These are phyloP conservation scores for Apamea monoglypha DNA, from an alignment of 2,888 invertebrate species.

Conservation along the genomic window DNA sequence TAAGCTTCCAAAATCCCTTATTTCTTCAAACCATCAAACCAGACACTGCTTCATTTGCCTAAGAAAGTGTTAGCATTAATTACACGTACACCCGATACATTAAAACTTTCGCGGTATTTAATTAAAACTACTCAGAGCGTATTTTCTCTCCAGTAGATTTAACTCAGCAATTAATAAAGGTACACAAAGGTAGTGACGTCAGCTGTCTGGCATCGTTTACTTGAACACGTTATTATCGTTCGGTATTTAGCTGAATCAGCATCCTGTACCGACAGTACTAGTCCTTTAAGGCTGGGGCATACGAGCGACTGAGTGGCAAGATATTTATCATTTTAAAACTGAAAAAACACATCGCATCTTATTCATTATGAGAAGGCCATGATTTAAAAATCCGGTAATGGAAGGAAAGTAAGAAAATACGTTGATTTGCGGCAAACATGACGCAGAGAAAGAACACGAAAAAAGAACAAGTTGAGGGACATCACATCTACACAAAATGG, in stretches of 20 bases:
- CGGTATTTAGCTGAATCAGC: slow-evolving; percentile 74
- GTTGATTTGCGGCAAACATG: not conserved
- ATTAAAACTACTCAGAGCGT: slow-evolving; percentile 28
- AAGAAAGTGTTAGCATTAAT: slow-evolving; percentile 49
- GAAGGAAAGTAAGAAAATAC: not conserved
- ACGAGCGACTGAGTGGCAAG: not conserved
- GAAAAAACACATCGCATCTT: not conserved
- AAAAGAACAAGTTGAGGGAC: not conserved
- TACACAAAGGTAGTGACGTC: slow-evolving; percentile 37
- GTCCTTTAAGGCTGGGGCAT: slow-evolving; percentile 44
- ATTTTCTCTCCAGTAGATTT: slow-evolving; percentile 17
- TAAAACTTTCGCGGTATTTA: slow-evolving; percentile 18
- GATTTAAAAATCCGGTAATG: not conserved
- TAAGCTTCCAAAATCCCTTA: slow-evolving; percentile 24
- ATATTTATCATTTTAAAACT: not conserved
- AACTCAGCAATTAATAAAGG: slow-evolving; percentile 47
- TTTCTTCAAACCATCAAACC: slow-evolving; percentile 8
- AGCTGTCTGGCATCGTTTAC: slow-evolving; percentile 63
- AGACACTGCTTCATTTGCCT: slow-evolving; percentile 26
- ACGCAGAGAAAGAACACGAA: not conserved
- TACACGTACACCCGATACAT: slow-evolving; percentile 22
- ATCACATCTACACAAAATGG: not conserved
- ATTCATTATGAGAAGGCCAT: not conserved
- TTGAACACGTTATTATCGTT: slow-evolving; percentile 72
- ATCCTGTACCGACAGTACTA: slow-evolving; percentile 50